A percentile compares a stretch with the other conserved stretches of the same genome.
These are phyloP conservation scores for Cydia pomonella DNA, from an alignment of 1,140 invertebrate genomes.

Conservation along the genomic window DNA sequence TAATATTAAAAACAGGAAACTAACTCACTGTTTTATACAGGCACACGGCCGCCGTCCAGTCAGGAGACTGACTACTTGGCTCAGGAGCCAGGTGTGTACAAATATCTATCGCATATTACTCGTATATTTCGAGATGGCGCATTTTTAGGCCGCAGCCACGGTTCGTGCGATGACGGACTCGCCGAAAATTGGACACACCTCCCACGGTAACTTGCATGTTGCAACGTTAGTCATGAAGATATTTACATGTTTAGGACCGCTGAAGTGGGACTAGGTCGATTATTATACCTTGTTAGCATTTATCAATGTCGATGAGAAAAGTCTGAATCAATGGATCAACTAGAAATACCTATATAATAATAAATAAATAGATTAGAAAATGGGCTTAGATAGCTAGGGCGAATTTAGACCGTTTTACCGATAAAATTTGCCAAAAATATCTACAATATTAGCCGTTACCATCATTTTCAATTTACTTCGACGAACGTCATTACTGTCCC, in stretches of 20 bases:
- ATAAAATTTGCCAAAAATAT: too few species aligned
- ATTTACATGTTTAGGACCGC: constrained; percentile 24
- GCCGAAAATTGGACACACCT: constrained; percentile 40
- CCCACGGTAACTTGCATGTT: constrained; percentile 39
- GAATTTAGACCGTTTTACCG: too few species aligned
- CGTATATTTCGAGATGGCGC: constrained; percentile 62
- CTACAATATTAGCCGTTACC: too few species aligned
- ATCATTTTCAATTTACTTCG: too few species aligned
- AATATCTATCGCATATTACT: constrained; percentile 63
- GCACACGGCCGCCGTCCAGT: constrained; percentile 44
- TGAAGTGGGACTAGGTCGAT: constrained; percentile 13
- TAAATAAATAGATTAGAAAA: too few species aligned
- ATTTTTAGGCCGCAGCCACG: constrained; percentile 51
- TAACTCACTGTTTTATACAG: constrained; percentile 33
- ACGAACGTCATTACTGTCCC: too few species aligned
- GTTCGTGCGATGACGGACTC: constrained; percentile 36
- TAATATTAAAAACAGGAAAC: constrained; percentile 36
- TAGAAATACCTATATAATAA: background rate
- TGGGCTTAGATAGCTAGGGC: too few species aligned
- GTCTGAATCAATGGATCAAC: background rate
- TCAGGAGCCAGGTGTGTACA: constrained; percentile 60
- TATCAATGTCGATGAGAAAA: background rate
- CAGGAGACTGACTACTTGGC: constrained; percentile 62
- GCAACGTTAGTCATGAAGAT: constrained; percentile 12
- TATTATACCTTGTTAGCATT: background rate